These are phyloP conservation scores for Ceratotherium simum DNA, from an alignment of 2,113 vertebrate species.

Conservation along the genomic window DNA sequence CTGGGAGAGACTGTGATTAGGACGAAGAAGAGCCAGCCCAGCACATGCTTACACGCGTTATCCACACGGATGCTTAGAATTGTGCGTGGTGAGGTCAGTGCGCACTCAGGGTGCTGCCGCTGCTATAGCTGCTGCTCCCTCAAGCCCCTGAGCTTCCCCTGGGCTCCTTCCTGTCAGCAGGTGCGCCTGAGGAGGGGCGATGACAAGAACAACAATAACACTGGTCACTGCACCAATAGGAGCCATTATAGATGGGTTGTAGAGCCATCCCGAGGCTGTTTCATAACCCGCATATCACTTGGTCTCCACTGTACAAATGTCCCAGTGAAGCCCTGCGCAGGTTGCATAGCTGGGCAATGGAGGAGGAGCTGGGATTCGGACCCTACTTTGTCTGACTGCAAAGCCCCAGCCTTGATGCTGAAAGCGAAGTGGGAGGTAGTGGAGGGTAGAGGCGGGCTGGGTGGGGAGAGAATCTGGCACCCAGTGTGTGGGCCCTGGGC, in stretches of 20 bases:
- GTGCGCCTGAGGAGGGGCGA: neutral
- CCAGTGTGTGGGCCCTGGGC: neutral
- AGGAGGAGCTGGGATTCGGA: neutral
- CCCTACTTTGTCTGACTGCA: neutral
- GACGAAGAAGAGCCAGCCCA: neutral
- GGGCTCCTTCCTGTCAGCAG: neutral
- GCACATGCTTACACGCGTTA: neutral
- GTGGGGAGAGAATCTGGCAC: neutral
- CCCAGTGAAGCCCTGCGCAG: neutral
- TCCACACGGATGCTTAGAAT: neutral
- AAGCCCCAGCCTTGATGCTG: neutral
- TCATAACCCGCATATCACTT: neutral
- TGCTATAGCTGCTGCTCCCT: neutral
- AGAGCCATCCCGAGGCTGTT: neutral
- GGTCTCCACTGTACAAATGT: neutral
- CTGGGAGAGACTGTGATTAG: neutral
- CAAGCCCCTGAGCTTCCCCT: neutral
- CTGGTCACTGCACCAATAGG: neutral
- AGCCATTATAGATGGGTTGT: neutral
- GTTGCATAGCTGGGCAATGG: neutral
- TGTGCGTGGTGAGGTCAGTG: neutral
- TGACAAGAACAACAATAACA: no score
- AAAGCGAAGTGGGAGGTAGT: neutral
- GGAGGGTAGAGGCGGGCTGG: neutral
- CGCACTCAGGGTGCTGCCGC: neutral